Evolutionary conservation across 2,797 vertebrate genomes (phyloP).

Genomic region (Distichodus sexfasciatus): DNA sequence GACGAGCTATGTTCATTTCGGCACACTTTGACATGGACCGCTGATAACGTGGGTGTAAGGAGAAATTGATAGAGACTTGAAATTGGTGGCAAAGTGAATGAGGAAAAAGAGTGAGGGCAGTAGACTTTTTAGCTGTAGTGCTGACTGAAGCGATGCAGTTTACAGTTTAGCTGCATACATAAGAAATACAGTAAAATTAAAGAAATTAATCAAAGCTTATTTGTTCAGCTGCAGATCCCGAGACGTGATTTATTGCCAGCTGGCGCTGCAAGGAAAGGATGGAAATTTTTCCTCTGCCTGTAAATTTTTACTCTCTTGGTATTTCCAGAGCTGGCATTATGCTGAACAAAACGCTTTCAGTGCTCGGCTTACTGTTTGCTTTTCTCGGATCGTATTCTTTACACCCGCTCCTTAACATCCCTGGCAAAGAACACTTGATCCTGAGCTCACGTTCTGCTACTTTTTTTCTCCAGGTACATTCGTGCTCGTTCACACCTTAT

Average conservation of each 20-base stretch:
- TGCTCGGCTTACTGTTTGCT: not conserved
- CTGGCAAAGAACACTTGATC: not conserved
- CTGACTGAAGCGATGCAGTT: conserved; percentile 34
- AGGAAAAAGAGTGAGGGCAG: conserved; percentile 15
- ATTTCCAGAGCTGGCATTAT: not conserved
- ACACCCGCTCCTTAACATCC: not conserved
- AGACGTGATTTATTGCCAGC: conserved; percentile 53
- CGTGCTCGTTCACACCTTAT: not conserved
- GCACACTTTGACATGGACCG: conserved; percentile 35
- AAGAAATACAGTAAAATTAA: conserved; percentile 49
- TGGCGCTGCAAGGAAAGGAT: conserved; percentile 30
- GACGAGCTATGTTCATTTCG: conserved; percentile 39
- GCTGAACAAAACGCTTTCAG: not conserved
- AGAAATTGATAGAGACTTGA: conserved; percentile 32
- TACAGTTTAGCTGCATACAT: conserved; percentile 25
- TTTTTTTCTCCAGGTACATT: not conserved
- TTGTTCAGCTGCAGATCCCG: conserved; percentile 37
- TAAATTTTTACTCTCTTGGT: not conserved
- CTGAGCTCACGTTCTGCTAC: not conserved
- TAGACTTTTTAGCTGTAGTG: conserved; percentile 13
- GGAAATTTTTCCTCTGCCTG: conserved; percentile 1
- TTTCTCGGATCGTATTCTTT: not conserved
- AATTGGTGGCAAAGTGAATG: conserved; percentile 28
- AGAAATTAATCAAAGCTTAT: conserved; percentile 53
- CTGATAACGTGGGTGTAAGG: conserved; percentile 26